These are phyloP conservation scores for Platynereis dumerilii DNA, from an alignment of 2,888 invertebrate genomes.

Conservation along the genomic window DNA sequence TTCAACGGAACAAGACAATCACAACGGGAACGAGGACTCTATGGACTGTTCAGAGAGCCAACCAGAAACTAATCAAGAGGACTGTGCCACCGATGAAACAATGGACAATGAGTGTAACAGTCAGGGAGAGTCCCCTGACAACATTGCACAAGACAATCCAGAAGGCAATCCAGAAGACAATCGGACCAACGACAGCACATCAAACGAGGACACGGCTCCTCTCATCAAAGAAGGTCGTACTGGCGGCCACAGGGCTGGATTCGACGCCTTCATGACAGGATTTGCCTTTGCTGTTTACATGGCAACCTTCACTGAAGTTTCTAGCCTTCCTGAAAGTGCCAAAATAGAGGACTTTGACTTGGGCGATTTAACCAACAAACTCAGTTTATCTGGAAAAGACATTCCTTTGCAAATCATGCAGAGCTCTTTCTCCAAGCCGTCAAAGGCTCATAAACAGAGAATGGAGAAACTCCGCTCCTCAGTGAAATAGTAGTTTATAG, in stretches of 20 bases:
- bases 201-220: background rate
- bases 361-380: constrained; percentile 54
- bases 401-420: constrained; percentile 59
- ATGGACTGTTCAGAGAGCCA: too few relatives aligned
- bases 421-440: constrained; percentile 58
- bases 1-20: background rate
- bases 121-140: background rate
- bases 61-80: background rate
- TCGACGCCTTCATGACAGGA: constrained; percentile 66
- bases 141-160: background rate
- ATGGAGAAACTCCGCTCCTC: constrained; percentile 9
- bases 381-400: constrained; percentile 62
- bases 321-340: background rate
- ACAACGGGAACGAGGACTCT: background rate
- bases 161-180: background rate
- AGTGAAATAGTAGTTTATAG: constrained; percentile 5
- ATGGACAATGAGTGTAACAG: too few relatives aligned
- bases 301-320: constrained; percentile 37
- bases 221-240: constrained; percentile 7
- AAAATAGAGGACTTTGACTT: constrained; percentile 36
- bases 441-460: constrained; percentile 51
- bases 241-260: constrained; percentile 63
- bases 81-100: background rate
- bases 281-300: constrained; percentile 57
- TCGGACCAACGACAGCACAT: background rate